phyloP scores from a whole-genome alignment of 2,888 invertebrate species.

The Drosophila vallismaia region DNA sequence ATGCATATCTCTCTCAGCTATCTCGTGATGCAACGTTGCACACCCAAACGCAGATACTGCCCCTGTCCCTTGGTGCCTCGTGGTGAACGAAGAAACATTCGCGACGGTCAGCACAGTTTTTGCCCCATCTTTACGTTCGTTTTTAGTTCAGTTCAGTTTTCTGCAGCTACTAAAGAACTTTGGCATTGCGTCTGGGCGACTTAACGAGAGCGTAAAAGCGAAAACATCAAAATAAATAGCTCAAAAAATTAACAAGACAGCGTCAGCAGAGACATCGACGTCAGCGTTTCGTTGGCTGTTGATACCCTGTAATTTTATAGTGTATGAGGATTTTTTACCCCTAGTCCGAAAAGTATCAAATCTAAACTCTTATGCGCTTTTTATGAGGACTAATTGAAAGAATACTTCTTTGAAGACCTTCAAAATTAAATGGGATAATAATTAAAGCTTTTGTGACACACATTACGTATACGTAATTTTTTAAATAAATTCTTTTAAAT shows the following conservation, averaged over 20 bases:
- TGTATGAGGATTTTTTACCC: background rate
- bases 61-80: background rate
- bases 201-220: conserved; percentile 81
- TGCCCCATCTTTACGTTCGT: conserved; percentile 7
- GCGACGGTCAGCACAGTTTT: conserved; percentile 50
- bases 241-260: conserved; percentile 80
- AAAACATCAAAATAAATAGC: conserved; percentile 80
- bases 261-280: conserved; percentile 51
- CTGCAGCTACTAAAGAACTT: conserved; percentile 44
- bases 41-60: conserved; percentile 44
- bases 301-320: conserved; percentile 12
- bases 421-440: background rate
- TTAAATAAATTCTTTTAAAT: background rate
- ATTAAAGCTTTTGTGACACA: background rate
- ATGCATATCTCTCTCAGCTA: conserved; percentile 74
- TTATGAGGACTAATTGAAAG: too few species aligned
- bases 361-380: too few species aligned
- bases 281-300: conserved; percentile 49
- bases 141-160: conserved; percentile 17
- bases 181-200: conserved; percentile 69
- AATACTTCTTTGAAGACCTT: too few species aligned
- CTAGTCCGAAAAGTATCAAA: background rate
- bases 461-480: background rate
- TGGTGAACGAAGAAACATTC: conserved; percentile 16
- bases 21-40: conserved; percentile 78